phyloP scores from a whole-genome alignment of 2,113 vertebrate genomes.

The Notarius quadriscutis region DNA sequence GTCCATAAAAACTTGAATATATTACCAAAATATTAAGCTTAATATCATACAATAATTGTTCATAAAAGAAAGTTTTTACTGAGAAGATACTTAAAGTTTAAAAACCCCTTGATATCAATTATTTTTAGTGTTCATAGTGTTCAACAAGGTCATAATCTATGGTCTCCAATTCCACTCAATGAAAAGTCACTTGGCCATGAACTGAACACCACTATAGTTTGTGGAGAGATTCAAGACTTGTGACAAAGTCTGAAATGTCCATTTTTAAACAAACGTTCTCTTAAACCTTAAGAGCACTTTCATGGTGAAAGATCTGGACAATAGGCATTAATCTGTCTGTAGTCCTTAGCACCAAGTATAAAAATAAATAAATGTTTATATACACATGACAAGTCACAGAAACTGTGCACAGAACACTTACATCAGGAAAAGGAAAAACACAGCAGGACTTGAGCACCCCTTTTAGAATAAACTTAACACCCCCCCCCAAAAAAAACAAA shows the following conservation, averaged over 20 bases:
- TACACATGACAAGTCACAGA: conserved; percentile 38
- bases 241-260: background rate
- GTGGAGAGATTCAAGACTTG: background rate
- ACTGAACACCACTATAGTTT: background rate
- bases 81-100: background rate
- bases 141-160: background rate
- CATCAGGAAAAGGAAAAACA: background rate
- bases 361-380: conserved; percentile 59
- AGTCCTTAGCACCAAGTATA: conserved; percentile 62
- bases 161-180: background rate
- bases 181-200: background rate
- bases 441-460: background rate
- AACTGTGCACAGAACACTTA: conserved; percentile 5
- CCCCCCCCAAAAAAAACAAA: too few relatives aligned
- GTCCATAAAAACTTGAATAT: background rate
- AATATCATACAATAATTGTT: background rate
- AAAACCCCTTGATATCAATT: background rate
- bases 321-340: conserved; percentile 43
- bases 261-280: conserved; percentile 29
- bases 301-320: conserved; percentile 48
- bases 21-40: background rate
- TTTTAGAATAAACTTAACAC: background rate
- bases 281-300: conserved; percentile 62
- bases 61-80: background rate
- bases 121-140: conserved; percentile 4